Conservation (phyloP, 2,113 vertebrate genomes). For the Cricetomys ansorgei region DNA sequence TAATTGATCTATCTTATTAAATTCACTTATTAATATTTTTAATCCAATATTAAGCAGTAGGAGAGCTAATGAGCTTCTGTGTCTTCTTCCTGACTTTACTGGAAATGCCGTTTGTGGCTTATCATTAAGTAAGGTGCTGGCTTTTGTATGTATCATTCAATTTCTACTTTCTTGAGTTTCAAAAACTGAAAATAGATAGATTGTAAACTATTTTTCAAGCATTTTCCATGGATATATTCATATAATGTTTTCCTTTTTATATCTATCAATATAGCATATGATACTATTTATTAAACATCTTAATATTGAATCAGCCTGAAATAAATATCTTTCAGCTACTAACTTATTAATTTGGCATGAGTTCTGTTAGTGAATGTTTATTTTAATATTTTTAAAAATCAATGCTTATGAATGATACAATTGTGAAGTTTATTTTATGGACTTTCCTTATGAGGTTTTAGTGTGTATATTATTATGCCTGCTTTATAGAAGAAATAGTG, state of each 20-base stretch:
- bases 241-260: neutral
- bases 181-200: conserved; percentile 10
- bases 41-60: conserved; percentile 41
- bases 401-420: neutral
- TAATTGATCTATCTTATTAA: conserved; percentile 48
- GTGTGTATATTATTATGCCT: neutral
- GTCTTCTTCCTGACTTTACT: conserved; percentile 23
- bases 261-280: conserved; percentile 34
- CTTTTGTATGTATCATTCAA: conserved; percentile 35
- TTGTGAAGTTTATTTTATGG: neutral
- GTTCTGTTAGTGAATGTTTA: conserved; percentile 47
- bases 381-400: conserved; percentile 27
- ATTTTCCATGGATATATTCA: conserved; percentile 38
- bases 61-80: neutral
- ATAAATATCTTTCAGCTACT: conserved; percentile 46
- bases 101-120: neutral
- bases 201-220: conserved; percentile 24
- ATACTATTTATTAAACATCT: conserved; percentile 8
- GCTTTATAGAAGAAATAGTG: conserved; percentile 16
- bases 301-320: conserved; percentile 35
- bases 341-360: conserved; percentile 24
- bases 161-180: conserved; percentile 33
- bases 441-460: neutral
- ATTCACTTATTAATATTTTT: neutral
- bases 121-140: neutral